Conservation (phyloP, 2,888 invertebrate genomes). For the Limnephilus marmoratus region DNA sequence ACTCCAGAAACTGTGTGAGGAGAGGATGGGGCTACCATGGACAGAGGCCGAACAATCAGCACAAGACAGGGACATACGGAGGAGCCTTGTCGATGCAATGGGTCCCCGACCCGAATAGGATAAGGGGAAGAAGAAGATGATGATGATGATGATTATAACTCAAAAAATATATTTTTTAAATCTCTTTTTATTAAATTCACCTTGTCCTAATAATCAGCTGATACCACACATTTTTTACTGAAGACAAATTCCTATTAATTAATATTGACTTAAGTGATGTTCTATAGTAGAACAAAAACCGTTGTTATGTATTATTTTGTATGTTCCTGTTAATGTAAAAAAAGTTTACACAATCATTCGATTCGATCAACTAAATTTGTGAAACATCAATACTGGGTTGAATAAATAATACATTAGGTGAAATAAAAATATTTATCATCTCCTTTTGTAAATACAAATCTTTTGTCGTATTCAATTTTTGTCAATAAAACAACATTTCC, state of each 20-base stretch:
- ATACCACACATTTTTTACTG: too few species aligned
- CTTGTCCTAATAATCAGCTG: neutral
- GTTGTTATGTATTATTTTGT: neutral
- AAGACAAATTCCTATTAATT: neutral
- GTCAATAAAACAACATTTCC: conserved; percentile 13
- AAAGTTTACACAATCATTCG: neutral
- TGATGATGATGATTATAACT: too few species aligned
- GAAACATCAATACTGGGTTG: neutral
- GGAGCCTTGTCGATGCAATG: too few species aligned
- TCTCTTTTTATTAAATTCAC: neutral
- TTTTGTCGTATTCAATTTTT: neutral
- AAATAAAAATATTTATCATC: neutral
- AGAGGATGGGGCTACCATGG: too few species aligned
- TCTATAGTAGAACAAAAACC: neutral
- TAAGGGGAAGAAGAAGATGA: too few species aligned
- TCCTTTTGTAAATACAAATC: neutral
- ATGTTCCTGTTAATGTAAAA: neutral
- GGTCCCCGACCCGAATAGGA: too few species aligned
- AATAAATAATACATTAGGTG: neutral
- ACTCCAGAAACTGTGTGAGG: too few species aligned
- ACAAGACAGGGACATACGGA: too few species aligned
- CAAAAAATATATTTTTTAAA: neutral
- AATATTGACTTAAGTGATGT: neutral
- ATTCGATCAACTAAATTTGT: neutral
- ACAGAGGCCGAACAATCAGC: too few species aligned